phyloP scores from a whole-genome alignment of 2,113 vertebrate species.

The Micronycteris hirsuta region DNA sequence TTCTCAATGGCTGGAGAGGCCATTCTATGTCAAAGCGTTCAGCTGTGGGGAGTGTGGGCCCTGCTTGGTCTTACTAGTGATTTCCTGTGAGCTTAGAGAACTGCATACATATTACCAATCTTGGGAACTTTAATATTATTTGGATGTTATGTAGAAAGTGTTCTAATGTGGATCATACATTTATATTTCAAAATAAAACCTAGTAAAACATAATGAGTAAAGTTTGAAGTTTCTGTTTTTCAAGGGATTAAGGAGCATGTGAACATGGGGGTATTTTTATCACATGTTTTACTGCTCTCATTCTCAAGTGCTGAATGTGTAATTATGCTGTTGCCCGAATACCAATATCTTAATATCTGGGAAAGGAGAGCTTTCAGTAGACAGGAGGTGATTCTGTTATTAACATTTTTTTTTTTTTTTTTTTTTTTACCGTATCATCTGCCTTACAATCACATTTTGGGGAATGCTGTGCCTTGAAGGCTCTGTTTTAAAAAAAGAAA shows the following conservation, averaged over 20 bases:
- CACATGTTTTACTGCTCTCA: fast-evolving
- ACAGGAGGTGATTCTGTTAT: background rate
- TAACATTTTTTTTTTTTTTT: too few species aligned
- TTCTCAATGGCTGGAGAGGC: constrained; percentile 14
- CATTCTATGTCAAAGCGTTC: constrained; percentile 17
- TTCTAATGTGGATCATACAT: background rate
- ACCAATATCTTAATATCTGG: background rate
- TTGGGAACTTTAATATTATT: constrained; percentile 26
- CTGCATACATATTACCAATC: background rate
- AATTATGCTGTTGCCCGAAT: background rate
- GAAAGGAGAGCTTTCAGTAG: background rate
- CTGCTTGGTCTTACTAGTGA: constrained; percentile 48
- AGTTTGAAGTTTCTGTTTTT: background rate
- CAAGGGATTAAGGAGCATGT: background rate
- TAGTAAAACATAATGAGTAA: background rate
- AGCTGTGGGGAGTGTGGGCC: constrained; percentile 15
- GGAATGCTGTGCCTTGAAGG: background rate
- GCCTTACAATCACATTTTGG: background rate
- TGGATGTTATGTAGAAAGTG: background rate
- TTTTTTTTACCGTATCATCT: background rate
- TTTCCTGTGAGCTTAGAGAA: constrained; percentile 42
- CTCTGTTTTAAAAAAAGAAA: background rate
- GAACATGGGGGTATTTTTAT: background rate
- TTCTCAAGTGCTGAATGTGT: background rate
- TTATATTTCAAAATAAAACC: background rate